A percentile compares a stretch with the other conserved stretches of the same genome.
Conservation (phyloP, 2,888 invertebrate genomes). For the Drosophila mulleri region DNA sequence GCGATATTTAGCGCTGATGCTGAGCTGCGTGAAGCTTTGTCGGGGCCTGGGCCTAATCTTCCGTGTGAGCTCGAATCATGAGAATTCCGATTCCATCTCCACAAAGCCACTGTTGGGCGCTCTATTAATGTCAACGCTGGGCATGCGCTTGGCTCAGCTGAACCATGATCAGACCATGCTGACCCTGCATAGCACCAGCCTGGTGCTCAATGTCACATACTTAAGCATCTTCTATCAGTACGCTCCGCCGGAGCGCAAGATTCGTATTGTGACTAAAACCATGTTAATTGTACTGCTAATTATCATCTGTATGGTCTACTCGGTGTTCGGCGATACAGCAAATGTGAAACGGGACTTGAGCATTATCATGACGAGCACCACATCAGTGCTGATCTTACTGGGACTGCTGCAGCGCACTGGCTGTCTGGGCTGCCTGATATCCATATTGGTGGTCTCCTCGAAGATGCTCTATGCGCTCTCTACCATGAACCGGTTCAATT, state of each 20-base stretch:
- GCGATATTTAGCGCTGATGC: background rate
- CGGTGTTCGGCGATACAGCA: background rate
- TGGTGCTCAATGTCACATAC: background rate
- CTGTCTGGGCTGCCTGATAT: slow-evolving; percentile 16
- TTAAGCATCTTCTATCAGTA: slow-evolving; percentile 2
- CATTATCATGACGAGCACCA: slow-evolving; percentile 4
- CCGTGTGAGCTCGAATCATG: accelerated
- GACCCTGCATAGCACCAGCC: background rate
- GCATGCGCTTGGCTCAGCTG: slow-evolving; percentile 28
- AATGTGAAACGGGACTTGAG: background rate
- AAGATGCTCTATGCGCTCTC: slow-evolving; percentile 25
- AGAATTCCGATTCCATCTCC: background rate
- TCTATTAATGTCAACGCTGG: slow-evolving; percentile 9
- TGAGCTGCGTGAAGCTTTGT: slow-evolving; percentile 25
- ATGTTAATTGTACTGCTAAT: background rate
- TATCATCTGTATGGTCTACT: slow-evolving; percentile 4
- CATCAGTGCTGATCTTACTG: slow-evolving; percentile 4
- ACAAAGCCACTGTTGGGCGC: slow-evolving; percentile 14
- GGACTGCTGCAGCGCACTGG: background rate
- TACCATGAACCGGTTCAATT: background rate
- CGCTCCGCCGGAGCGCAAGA: background rate
- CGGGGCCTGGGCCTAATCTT: slow-evolving; percentile 5
- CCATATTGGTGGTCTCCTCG: slow-evolving; percentile 5
- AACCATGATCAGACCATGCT: background rate
- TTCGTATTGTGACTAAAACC: background rate